These are phyloP conservation scores for Rhopalosiphum nymphaeae DNA, from an alignment of 2,888 invertebrate species.

Conservation along the genomic window DNA sequence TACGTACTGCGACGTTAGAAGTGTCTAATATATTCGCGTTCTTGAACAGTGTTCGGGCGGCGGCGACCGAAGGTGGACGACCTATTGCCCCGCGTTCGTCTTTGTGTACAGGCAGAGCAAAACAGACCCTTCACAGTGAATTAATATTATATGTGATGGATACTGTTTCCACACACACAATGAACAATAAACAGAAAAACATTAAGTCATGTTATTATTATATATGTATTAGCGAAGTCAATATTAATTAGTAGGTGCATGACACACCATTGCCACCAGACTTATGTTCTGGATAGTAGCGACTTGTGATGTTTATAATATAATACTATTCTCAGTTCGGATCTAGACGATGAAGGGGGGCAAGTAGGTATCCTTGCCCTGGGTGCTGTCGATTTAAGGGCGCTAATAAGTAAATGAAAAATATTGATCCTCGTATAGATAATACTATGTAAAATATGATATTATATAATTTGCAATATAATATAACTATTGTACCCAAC, in stretches of 20 bases:
- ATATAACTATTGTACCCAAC: neutral
- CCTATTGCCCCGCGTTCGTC: conserved; percentile 28
- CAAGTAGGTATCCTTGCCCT: too few relatives aligned
- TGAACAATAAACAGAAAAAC: neutral
- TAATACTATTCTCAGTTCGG: neutral
- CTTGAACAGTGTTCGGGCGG: neutral
- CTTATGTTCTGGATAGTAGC: neutral
- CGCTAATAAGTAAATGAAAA: too few relatives aligned
- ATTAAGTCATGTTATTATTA: neutral
- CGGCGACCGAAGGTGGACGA: conserved; percentile 38
- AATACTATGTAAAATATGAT: neutral
- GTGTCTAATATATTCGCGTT: neutral
- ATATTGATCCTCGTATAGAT: too few relatives aligned
- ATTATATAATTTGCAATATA: neutral
- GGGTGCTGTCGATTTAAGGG: too few relatives aligned
- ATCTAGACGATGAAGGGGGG: too few relatives aligned
- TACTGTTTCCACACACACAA: neutral
- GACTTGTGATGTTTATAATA: neutral
- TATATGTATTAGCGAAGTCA: neutral
- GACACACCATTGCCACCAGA: neutral
- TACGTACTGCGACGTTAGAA: neutral
- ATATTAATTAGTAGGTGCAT: neutral
- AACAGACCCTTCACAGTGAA: neutral
- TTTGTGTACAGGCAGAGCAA: neutral
- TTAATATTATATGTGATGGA: neutral